These are phyloP conservation scores for Nephrotoma appendiculata DNA, from an alignment of 2,888 invertebrate species.

Conservation along the genomic window DNA sequence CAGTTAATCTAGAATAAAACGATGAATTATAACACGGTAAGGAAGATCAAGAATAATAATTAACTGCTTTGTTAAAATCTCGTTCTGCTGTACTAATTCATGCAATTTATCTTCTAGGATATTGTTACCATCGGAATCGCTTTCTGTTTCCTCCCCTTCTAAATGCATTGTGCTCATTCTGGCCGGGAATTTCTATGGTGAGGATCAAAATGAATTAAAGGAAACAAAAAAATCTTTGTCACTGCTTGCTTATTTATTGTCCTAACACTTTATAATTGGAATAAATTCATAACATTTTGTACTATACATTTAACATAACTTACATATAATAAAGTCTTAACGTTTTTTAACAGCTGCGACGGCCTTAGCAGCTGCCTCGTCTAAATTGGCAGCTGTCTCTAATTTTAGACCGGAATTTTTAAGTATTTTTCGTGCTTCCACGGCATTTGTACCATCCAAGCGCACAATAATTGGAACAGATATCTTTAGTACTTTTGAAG, in stretches of 20 bases:
- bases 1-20: background rate
- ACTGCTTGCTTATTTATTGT: background rate
- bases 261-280: background rate
- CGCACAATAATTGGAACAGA: constrained; percentile 84
- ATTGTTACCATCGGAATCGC: background rate
- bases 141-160: background rate
- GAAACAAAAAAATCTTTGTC: background rate
- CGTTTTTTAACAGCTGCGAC: constrained; percentile 35
- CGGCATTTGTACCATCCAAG: constrained; percentile 89
- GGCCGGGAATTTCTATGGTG: background rate
- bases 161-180: background rate
- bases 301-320: background rate
- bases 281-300: background rate
- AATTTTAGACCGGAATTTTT: constrained; percentile 72
- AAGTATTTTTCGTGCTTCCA: constrained; percentile 67
- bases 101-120: background rate
- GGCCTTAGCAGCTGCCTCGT: constrained; percentile 84
- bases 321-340: background rate
- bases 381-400: constrained; percentile 68
- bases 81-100: background rate
- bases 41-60: background rate
- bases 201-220: background rate
- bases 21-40: background rate
- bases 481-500: constrained; percentile 64
- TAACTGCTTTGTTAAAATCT: background rate